These are phyloP conservation scores for Imbricaverruca yamaguchii DNA, from an alignment of 2,888 invertebrate genomes.

Conservation along the genomic window DNA sequence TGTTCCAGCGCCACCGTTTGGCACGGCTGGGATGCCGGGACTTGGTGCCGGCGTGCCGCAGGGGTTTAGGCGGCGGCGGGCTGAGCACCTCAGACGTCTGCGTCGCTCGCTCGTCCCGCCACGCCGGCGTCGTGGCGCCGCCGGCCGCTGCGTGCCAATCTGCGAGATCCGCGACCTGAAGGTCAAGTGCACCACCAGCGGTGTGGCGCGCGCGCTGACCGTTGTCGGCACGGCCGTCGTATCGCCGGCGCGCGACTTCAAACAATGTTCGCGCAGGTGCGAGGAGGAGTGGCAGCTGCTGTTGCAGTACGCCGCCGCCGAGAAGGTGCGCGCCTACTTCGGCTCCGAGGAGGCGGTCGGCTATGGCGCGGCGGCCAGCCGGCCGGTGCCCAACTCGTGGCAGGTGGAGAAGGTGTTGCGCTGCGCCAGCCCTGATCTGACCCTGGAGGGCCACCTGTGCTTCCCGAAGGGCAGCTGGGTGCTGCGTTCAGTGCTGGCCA, in stretches of 20 bases:
- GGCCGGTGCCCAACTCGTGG: background rate
- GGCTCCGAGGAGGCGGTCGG: background rate
- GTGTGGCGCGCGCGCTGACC: background rate
- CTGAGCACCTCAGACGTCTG: background rate
- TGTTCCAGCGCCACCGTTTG: too few species aligned
- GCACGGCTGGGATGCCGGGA: too few species aligned
- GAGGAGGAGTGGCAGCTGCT: conserved; percentile 3
- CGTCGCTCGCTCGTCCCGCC: background rate
- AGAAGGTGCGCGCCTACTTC: background rate
- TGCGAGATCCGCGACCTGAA: background rate
- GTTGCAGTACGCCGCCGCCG: conserved; percentile 7
- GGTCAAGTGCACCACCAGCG: background rate
- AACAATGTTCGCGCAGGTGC: background rate
- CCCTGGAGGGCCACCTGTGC: background rate
- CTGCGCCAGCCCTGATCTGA: background rate
- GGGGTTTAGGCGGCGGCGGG: background rate
- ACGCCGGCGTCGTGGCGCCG: background rate
- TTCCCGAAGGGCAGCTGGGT: background rate
- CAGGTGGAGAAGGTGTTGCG: conserved; percentile 8
- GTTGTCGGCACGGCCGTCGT: background rate
- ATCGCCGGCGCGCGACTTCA: background rate
- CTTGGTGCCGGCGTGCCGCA: background rate
- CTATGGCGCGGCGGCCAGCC: background rate
- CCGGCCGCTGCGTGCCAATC: conserved; percentile 11
- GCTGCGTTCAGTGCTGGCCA: background rate